Conservation (phyloP, 2,797 vertebrate species). For the Pipistrellus kuhlii region DNA sequence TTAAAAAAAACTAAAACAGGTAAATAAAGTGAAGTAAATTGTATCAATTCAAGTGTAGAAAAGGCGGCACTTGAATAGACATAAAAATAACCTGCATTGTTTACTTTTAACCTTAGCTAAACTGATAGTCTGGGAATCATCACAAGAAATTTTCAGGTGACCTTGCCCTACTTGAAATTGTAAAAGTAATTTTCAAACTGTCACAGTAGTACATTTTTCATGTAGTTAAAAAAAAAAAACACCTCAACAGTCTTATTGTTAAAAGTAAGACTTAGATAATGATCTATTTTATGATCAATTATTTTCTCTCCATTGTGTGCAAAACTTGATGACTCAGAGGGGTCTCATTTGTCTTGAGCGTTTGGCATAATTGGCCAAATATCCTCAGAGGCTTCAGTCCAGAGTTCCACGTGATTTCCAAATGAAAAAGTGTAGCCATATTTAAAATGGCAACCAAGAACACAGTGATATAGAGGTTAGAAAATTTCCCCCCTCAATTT, state of each 20-base stretch:
- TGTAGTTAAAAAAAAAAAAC: not conserved
- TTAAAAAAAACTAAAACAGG: not conserved
- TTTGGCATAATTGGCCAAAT: slow-evolving; percentile 53
- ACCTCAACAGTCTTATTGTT: not conserved
- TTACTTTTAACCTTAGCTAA: slow-evolving; percentile 51
- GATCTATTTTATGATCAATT: slow-evolving; percentile 27
- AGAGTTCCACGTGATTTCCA: slow-evolving; percentile 29
- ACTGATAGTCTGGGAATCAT: slow-evolving; percentile 1
- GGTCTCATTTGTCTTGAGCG: slow-evolving; percentile 16
- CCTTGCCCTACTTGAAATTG: slow-evolving; percentile 11
- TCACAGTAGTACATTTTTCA: not conserved
- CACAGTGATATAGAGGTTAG: not conserved
- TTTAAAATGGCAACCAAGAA: slow-evolving; percentile 37
- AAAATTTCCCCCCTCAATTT: slow-evolving; percentile 11
- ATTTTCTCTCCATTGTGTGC: slow-evolving; percentile 27
- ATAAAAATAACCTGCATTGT: slow-evolving; percentile 55
- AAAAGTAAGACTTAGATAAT: slow-evolving; percentile 58
- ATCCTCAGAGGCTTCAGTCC: not conserved
- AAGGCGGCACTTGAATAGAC: slow-evolving; percentile 15
- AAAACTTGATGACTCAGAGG: slow-evolving; percentile 20
- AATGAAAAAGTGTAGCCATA: slow-evolving; percentile 11
- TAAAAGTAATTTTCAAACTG: slow-evolving; percentile 52
- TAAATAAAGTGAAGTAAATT: slow-evolving; percentile 22
- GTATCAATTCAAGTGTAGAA: slow-evolving; percentile 41
- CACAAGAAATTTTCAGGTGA: slow-evolving; percentile 19